phyloP scores from a whole-genome alignment of 1,140 invertebrate genomes.

The Trypoxylus dichotomus region DNA sequence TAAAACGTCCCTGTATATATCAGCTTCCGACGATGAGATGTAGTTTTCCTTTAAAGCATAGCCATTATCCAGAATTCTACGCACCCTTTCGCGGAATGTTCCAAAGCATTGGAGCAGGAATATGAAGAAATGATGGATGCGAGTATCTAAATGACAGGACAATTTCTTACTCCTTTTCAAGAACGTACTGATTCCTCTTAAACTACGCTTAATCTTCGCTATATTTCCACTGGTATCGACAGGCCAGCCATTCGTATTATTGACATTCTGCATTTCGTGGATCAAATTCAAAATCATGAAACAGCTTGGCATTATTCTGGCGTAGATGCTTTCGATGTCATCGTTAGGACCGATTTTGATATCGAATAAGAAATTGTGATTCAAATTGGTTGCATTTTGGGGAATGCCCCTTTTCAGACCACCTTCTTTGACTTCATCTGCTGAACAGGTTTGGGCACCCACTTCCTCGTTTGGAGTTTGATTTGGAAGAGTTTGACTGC shows the following conservation, averaged over 20 bases:
- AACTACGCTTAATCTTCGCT: neutral
- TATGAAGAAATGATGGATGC: conserved; percentile 2
- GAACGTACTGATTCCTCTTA: neutral
- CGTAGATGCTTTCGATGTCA: neutral
- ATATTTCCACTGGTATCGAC: neutral
- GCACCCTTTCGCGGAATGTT: neutral
- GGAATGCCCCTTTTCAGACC: neutral
- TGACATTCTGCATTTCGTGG: conserved; percentile 7
- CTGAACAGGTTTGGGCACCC: neutral
- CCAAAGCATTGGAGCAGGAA: neutral
- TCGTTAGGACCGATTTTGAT: neutral
- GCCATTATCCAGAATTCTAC: neutral
- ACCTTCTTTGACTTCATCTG: neutral
- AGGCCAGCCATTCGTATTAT: neutral
- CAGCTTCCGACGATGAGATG: neutral
- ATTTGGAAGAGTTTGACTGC: neutral
- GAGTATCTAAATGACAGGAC: neutral
- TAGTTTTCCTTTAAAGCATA: neutral
- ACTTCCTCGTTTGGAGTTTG: neutral
- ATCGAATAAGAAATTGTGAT: neutral
- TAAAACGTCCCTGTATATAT: conserved; percentile 8
- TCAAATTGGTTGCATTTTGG: neutral
- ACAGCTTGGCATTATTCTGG: conserved; percentile 10
- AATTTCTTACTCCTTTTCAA: neutral
- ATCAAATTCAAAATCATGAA: neutral